Evolutionary conservation across 1,140 invertebrate species (phyloP), one percentile per base, ranked within the genome.

Genomic region (Drosophila nannoptera): DNA sequence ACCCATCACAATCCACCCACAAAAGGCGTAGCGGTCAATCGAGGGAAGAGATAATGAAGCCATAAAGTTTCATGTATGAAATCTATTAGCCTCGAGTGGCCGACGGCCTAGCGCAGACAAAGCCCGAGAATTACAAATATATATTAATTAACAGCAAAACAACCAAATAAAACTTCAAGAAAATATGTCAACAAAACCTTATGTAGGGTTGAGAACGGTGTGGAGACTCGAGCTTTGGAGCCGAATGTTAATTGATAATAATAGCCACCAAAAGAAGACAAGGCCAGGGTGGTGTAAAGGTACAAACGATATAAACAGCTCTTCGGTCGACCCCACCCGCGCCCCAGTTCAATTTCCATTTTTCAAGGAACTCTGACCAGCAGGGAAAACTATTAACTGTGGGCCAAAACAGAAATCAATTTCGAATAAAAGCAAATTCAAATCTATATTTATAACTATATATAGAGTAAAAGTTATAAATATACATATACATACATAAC

Each of bases 401-500:
- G 54, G 60, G 50, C 58, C 59, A 72, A 56, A 69, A 74, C 66
- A 43, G 62, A 76, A 76, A 81, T 81, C 73, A 78, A 73, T 77
- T 82, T 71, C 46, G 69, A 77, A 70, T 74, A 59, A 53, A 73
- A 59, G 62, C 64, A 80, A 75, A 71, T 67, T 78, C 48, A 78
- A 68, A 66, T 78, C 76, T 80, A 80, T 75, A 80, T 75, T 80
- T 80, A 80, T 43, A 73, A 32, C 62, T 75, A 80, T 73, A 80
- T 80, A 80, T 43, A 73, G 29, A 55, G 53, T 54, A 54, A 63
- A 69, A 59, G 68, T 53, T 61, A 61, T 46, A 49, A 31, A 49
- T 49, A 14, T 29, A 38, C 12, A 52, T 48, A 32, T 38, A 54
- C 54, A 29, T 59, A 5, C 7, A 12, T 11, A 9, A 46, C 42